Percentiles rank a stretch among this genome's conserved stretches.
These are phyloP conservation scores for Pocota personata DNA, from an alignment of 2,888 invertebrate species.

Conservation along the genomic window DNA sequence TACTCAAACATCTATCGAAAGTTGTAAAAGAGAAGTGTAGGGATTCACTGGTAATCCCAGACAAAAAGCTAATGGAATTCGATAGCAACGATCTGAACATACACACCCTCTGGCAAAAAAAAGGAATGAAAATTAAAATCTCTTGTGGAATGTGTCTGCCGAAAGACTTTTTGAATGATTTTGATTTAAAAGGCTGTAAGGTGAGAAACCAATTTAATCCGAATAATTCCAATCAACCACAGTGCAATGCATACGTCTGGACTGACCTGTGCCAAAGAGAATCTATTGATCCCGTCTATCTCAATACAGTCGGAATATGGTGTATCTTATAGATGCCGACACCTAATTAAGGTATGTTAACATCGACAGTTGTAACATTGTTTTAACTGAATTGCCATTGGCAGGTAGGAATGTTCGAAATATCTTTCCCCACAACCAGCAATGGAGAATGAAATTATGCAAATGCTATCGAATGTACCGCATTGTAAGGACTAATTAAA, in stretches of 20 bases:
- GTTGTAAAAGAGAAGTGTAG: slow-evolving; percentile 4
- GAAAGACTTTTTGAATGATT: slow-evolving; percentile 27
- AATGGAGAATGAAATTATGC: slow-evolving; percentile 28
- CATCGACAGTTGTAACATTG: slow-evolving; percentile 41
- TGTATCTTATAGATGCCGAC: slow-evolving; percentile 8
- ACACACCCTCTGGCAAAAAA: not conserved
- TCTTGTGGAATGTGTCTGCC: not conserved
- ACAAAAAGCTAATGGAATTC: slow-evolving; percentile 54
- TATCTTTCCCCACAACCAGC: slow-evolving; percentile 15
- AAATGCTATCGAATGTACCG: slow-evolving; percentile 2
- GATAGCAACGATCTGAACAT: slow-evolving; percentile 41
- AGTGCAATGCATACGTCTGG: not conserved
- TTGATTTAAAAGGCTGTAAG: slow-evolving; percentile 18
- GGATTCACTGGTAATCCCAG: slow-evolving; percentile 38
- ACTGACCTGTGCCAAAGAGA: not conserved
- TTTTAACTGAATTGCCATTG: slow-evolving; percentile 57
- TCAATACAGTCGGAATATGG: too few species aligned
- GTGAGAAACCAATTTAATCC: slow-evolving; percentile 9
- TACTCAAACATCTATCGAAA: slow-evolving; percentile 44
- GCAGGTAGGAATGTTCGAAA: slow-evolving; percentile 9
- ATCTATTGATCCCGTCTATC: not conserved
- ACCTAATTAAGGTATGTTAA: slow-evolving; percentile 38
- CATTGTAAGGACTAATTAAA: slow-evolving; percentile 37
- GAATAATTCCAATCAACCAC: not conserved
- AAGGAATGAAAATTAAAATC: slow-evolving; percentile 8